Evolutionary conservation across 1,140 invertebrate species (phyloP).

Genomic region (Lepidurus arcticus): DNA sequence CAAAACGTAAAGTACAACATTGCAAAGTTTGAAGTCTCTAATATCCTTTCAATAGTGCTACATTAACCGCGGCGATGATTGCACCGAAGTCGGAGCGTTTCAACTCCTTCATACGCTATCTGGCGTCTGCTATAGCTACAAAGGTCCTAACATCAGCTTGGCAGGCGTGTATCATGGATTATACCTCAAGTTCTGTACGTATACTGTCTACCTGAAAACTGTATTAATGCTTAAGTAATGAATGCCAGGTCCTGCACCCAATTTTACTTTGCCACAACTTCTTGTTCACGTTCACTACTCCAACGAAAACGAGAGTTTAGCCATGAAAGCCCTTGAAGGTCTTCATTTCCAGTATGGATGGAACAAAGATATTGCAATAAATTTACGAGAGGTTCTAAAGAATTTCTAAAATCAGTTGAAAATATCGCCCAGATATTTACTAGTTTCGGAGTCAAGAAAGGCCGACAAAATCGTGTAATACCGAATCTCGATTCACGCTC

Average conservation of each 20-base stretch:
- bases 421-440: not conserved
- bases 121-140: slow-evolving; percentile 21
- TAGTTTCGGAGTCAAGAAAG: slow-evolving; percentile 18
- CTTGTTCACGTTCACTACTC: slow-evolving; percentile 26
- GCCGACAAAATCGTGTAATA: not conserved
- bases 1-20: not conserved
- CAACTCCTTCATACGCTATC: slow-evolving; percentile 7
- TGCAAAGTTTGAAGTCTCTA: not conserved
- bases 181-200: slow-evolving; percentile 32
- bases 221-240: not conserved
- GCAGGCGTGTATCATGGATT: slow-evolving; percentile 27
- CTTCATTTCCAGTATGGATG: slow-evolving; percentile 24
- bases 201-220: not conserved
- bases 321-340: slow-evolving; percentile 25
- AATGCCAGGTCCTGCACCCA: not conserved
- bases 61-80: slow-evolving; percentile 3
- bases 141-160: not conserved
- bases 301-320: slow-evolving; percentile 24
- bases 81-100: slow-evolving; percentile 1
- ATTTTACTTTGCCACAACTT: not conserved
- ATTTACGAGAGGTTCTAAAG: slow-evolving; percentile 13
- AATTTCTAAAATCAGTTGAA: not conserved
- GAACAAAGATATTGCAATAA: slow-evolving; percentile 32
- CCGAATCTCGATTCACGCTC: slow-evolving; percentile 18
- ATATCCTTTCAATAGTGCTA: slow-evolving; percentile 27